Evolutionary conservation across 2,797 vertebrate species (phyloP).

Genomic region (Spinibarbus caldwelli): DNA sequence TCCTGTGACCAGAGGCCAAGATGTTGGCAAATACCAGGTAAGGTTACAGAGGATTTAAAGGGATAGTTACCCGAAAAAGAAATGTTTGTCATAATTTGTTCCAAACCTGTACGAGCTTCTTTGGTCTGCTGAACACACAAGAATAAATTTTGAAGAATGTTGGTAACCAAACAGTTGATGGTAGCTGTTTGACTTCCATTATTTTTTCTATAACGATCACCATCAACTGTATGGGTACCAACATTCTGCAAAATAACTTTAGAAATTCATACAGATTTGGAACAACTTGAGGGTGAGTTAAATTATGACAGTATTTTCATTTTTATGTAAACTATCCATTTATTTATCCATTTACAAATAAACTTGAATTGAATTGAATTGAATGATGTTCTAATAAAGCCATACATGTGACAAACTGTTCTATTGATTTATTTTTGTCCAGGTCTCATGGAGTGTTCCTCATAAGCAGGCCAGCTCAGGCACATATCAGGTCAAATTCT

Average conservation of each 20-base stretch:
- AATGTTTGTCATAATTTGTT: neutral
- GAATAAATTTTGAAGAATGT: neutral
- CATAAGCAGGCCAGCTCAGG: constrained; percentile 90
- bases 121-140: neutral
- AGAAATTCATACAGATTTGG: neutral
- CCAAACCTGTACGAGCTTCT: neutral
- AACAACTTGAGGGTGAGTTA: neutral
- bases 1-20: constrained; percentile 91
- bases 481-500: constrained; percentile 92
- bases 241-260: neutral
- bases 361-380: no score
- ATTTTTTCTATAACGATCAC: no score
- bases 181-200: neutral
- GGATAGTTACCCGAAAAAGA: neutral
- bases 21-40: constrained; percentile 92
- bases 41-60: neutral
- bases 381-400: neutral
- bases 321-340: neutral
- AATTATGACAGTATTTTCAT: neutral
- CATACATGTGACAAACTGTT: neutral
- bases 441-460: constrained; percentile 94
- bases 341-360: no score
- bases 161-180: neutral
- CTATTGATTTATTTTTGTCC: neutral
- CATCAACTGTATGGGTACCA: neutral